Evolutionary conservation across 2,888 invertebrate genomes (phyloP).

Genomic region (Dryocosmus kuriphilus): DNA sequence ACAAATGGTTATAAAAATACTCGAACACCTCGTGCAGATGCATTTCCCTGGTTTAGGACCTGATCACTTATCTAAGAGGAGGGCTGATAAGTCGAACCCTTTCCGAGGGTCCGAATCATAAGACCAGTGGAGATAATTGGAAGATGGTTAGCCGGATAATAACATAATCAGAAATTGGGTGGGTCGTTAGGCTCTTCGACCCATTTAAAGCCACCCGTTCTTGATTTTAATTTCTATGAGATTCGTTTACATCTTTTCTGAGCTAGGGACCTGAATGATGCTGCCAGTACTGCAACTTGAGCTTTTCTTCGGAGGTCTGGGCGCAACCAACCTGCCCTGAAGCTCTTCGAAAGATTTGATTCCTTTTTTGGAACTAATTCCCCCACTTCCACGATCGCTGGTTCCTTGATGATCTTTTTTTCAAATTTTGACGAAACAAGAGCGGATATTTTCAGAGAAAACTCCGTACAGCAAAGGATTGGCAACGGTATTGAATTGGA

Average conservation of each 20-base stretch:
- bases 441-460: conserved; percentile 79
- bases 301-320: conserved; percentile 66
- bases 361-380: conserved; percentile 50
- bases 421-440: conserved; percentile 77
- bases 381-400: conserved; percentile 61
- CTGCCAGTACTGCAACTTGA: conserved; percentile 72
- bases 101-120: too few relatives aligned
- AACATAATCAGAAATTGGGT: too few relatives aligned
- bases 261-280: conserved; percentile 71
- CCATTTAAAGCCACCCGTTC: too few relatives aligned
- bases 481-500: conserved; percentile 80
- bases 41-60: too few relatives aligned
- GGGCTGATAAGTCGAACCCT: too few relatives aligned
- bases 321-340: conserved; percentile 62
- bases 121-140: too few relatives aligned
- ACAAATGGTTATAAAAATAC: too few relatives aligned
- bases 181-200: too few relatives aligned
- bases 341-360: conserved; percentile 65
- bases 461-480: conserved; percentile 81
- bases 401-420: conserved; percentile 56
- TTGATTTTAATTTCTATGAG: background rate
- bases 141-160: too few relatives aligned
- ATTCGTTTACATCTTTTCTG: conserved; percentile 65
- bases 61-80: too few relatives aligned
- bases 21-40: too few relatives aligned